Conservation (phyloP, 35 echinoderm and acorn worm species). For the Diadema setosum region DNA sequence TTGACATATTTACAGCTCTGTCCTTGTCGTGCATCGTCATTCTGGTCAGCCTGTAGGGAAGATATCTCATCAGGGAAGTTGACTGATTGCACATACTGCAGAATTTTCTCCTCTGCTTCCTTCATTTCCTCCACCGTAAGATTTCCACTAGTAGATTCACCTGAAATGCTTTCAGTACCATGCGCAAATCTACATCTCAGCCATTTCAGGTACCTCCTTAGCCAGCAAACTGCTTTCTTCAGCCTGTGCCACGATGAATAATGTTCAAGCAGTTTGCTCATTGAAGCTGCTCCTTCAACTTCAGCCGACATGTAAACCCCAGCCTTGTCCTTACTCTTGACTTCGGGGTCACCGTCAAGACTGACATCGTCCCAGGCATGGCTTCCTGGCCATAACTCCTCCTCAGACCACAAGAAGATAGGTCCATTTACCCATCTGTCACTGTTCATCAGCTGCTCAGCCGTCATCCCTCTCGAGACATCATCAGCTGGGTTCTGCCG, state of each 20-base stretch:
- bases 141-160: too few relatives aligned
- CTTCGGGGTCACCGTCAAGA: background rate
- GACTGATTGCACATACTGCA: too few relatives aligned
- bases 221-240: constrained; percentile 22
- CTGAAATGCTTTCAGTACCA: too few relatives aligned
- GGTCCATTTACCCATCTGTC: constrained; percentile 43
- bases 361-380: background rate
- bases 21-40: too few relatives aligned
- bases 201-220: too few relatives aligned
- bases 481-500: constrained; percentile 38
- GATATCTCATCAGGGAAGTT: too few relatives aligned
- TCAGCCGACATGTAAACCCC: background rate
- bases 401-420: background rate
- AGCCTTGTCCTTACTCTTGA: background rate
- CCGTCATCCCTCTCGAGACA: constrained; percentile 20
- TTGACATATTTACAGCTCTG: too few relatives aligned
- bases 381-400: background rate
- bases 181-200: too few relatives aligned
- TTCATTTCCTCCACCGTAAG: too few relatives aligned
- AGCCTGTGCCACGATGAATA: constrained; percentile 25
- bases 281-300: background rate
- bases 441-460: background rate
- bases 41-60: too few relatives aligned
- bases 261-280: constrained; percentile 5
- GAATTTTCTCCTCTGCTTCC: too few relatives aligned